Conservation (phyloP, 2,888 invertebrate species). For the Nymphalis polychloros region DNA sequence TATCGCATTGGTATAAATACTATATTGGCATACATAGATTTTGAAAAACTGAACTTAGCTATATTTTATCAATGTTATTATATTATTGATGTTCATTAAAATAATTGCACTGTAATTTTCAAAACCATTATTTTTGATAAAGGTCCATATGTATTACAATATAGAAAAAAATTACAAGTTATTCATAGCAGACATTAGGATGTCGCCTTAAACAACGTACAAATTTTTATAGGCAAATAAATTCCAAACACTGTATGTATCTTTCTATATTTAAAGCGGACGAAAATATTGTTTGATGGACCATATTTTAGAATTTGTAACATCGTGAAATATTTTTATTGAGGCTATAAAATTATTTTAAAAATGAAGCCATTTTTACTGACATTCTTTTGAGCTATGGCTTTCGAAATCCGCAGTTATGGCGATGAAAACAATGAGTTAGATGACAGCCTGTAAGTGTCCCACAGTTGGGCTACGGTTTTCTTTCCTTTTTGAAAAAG, state of each 20-base stretch:
- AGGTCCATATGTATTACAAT: neutral
- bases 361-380: conserved; percentile 11
- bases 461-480: too few relatives aligned
- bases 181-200: neutral
- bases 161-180: neutral
- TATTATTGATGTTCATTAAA: too few relatives aligned
- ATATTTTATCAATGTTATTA: too few relatives aligned
- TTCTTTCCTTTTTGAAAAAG: too few relatives aligned
- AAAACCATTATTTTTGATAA: neutral
- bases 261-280: neutral
- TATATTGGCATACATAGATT: too few relatives aligned
- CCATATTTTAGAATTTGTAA: conserved; percentile 21
- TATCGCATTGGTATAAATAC: too few relatives aligned
- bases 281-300: conserved; percentile 12
- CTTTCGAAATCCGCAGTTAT: neutral
- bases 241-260: neutral
- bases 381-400: conserved; percentile 6
- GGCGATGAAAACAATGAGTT: neutral
- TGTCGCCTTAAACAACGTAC: neutral
- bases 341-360: conserved; percentile 14
- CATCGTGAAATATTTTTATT: conserved; percentile 15
- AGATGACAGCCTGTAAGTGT: neutral
- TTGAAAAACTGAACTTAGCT: too few relatives aligned
- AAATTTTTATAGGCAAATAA: neutral
- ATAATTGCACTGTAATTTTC: too few relatives aligned